Conservation (phyloP, 2,888 invertebrate genomes). For the Exocentrus adspersus region DNA sequence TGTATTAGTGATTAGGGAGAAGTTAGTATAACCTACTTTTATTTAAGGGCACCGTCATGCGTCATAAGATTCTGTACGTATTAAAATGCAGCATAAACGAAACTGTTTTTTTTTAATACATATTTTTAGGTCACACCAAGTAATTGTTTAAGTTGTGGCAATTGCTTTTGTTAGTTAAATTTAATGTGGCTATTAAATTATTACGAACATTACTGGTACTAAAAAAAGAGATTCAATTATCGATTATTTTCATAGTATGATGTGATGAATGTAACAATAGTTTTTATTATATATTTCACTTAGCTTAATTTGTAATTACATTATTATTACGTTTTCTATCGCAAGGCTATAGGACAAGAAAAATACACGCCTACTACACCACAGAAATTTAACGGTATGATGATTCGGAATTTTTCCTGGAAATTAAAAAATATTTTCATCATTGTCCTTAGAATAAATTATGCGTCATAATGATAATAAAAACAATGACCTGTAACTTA, state of each 20-base stretch:
- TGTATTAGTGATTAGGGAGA: background rate
- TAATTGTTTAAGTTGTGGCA: no score
- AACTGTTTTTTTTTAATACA: no score
- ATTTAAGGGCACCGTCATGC: background rate
- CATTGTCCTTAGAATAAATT: conserved; percentile 7
- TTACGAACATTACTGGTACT: no score
- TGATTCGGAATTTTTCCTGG: background rate
- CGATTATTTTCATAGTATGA: no score
- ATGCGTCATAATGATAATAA: conserved; percentile 12
- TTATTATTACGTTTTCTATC: background rate
- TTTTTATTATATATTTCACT: no score
- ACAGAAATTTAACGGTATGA: background rate
- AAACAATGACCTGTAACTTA: conserved; percentile 12
- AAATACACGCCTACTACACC: background rate
- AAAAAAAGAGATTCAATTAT: no score
- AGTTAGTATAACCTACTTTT: background rate
- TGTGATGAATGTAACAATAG: no score
- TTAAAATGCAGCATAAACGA: no score
- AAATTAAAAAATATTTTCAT: background rate
- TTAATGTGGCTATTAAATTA: no score
- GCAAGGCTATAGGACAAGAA: background rate
- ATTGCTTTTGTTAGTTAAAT: no score
- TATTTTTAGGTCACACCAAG: no score
- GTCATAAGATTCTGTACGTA: no score
- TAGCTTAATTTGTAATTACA: background rate